Evolutionary conservation across 1,140 invertebrate genomes (phyloP), one percentile per base, ranked within the genome.

Genomic region (Rhagoletis pomonella): DNA sequence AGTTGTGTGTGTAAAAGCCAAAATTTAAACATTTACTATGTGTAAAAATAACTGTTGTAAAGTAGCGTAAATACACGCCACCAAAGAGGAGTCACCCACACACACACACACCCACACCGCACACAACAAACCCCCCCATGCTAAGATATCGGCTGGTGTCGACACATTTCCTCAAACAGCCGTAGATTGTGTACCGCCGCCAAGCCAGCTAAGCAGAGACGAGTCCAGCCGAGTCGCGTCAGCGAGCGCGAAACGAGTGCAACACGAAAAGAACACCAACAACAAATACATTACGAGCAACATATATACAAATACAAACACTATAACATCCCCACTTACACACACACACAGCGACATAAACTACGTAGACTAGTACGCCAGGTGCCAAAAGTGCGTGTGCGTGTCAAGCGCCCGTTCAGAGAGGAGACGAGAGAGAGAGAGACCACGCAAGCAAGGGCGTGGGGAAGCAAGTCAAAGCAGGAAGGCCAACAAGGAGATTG

Each of bases 81-180:
- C 73, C 10, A 81, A 81, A 55, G 39, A 65, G 60, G 59, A 50
- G 64, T 50, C 60, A 64, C 85, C 58, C 62, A 86, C 60, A 86
- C 60, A 86, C 60, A 86, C 85, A 85, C 84, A 55, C 81, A 58
- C 58, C 60, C 59, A 50, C 39, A 86, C 84, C 84, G 39, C 6
- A 81, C 47, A 81, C 17, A 81, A 85, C 84, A 85, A 59, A 85
- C 59, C 55, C 59, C 59, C 93, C 93, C 93, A 97, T 97, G 96
- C 96, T 97, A 95, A 97, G 96, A 94, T 96, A 97, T 95, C 96
- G 96, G 94, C 95, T 97, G 92, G 96, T 97, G 88, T 97, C 96
- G 91, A 97, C 96, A 93, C 96, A 97, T 93, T 97, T 97, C 93
- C 94, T 97, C 93, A 97, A 97, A 94, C 96, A 97, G 94, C 96